Base-by-base conservation (phyloP, 1,140 invertebrate species). In the Microplitis mediator region DNA sequence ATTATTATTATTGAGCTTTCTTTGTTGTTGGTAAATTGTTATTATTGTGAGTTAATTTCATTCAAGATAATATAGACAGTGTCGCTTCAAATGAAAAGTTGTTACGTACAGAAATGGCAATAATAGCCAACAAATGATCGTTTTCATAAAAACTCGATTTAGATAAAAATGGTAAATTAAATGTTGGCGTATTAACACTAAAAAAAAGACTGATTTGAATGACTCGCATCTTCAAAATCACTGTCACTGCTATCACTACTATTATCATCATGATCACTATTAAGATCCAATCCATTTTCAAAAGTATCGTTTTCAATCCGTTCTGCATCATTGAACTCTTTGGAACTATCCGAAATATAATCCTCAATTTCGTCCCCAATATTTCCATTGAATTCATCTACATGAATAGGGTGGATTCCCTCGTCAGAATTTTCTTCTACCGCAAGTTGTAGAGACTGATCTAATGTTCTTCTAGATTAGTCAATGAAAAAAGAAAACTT, bases 1-100 rank as follows among this genome's bases (percentile, higher is more conserved):
- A n/a, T n/a, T n/a, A n/a, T n/a, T n/a, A n/a, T n/a, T n/a, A 71
- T 4, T 63, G 51, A 4, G 3, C 13, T 35, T 51, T 36, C 51
- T 71, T 71, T 34, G 34, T 71, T 23, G 60, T 71, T 8, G 69
- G 69, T 52, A 71, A n/a, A 63, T 6, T 9, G 31, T 63, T 50
- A 13, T 5, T 32, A 50, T 31, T 3, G 45, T 68, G 36, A 6
- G 32, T 34, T 68, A 35, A 13, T 16, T 68, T 68, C 23, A 56
- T 56, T 14, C 51, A 68, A 14, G 9, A 1, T 4, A 68, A 34
- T 8, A n/a, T 11, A 56, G 52, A 50, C n/a, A 68, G 39, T 5
- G 66, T 68, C 2, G 45, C 45, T 16, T 68, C 51, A 56, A 31
- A 68, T 14, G 36, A 45, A 14, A 50, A 23, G 3, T 34, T 3